These are phyloP conservation scores for Arrhopalites spinosus DNA, from an alignment of 2,888 invertebrate species.

Conservation along the genomic window DNA sequence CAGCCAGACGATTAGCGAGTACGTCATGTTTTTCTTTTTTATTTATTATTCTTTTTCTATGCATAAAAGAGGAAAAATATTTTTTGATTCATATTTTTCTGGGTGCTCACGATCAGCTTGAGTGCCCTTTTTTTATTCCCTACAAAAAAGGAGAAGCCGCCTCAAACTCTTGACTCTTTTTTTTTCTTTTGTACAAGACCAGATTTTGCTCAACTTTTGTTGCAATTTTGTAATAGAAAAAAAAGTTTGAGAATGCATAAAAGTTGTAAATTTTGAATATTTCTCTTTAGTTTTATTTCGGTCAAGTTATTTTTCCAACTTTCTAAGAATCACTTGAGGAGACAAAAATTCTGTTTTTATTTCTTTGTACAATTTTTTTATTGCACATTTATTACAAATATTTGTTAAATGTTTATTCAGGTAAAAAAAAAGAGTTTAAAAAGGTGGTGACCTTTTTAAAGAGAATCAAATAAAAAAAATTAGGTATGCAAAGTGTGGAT, in stretches of 20 bases:
- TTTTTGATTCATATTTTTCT: neutral
- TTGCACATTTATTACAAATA: too few relatives aligned
- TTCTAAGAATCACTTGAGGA: too few relatives aligned
- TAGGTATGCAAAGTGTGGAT: neutral
- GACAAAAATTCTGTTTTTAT: too few relatives aligned
- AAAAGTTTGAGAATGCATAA: neutral
- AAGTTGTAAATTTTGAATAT: neutral
- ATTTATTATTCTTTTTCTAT: neutral
- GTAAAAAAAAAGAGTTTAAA: neutral
- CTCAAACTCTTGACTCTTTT: too few relatives aligned
- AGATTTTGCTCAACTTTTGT: neutral
- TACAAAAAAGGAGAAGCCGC: neutral
- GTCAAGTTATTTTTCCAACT: too few relatives aligned
- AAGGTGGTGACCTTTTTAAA: neutral
- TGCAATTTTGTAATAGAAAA: neutral
- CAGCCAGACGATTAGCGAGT: neutral
- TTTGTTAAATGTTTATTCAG: too few relatives aligned
- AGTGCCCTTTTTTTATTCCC: neutral
- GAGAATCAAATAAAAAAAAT: neutral
- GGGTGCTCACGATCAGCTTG: neutral
- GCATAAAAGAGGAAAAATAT: neutral
- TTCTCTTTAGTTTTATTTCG: neutral
- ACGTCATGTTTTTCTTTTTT: neutral
- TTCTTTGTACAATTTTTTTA: too few relatives aligned
- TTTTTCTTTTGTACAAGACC: too few relatives aligned